Conservation (phyloP, 2,888 invertebrate species). For the Cinara cedri region DNA sequence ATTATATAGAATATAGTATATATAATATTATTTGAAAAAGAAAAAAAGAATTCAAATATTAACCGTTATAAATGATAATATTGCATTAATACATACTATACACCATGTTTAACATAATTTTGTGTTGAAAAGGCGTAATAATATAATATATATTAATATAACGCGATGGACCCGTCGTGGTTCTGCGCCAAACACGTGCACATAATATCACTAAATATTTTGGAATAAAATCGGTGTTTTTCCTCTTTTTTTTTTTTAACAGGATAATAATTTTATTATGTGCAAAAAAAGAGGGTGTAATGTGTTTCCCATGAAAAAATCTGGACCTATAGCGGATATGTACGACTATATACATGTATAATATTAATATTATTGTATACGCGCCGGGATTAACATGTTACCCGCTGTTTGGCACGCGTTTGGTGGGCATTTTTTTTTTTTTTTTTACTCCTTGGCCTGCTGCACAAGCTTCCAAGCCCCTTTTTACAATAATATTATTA, state of each 20-base stretch:
- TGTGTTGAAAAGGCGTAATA: no score
- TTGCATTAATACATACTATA: not conserved
- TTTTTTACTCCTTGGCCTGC: constrained; percentile 19
- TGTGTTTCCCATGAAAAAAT: constrained; percentile 49
- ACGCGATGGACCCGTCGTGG: not conserved
- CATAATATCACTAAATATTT: constrained; percentile 1
- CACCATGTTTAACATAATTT: not conserved
- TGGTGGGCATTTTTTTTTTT: constrained; percentile 47
- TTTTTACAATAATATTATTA: constrained; percentile 41
- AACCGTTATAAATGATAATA: no score
- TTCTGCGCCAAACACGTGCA: constrained; percentile 1
- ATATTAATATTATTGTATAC: constrained; percentile 5
- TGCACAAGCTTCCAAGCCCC: constrained; percentile 32
- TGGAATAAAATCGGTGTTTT: constrained; percentile 17
- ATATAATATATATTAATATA: not conserved
- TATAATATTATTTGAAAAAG: no score
- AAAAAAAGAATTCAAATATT: no score
- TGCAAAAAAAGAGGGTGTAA: constrained; percentile 39
- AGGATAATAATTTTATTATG: constrained; percentile 43
- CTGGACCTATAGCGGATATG: constrained; percentile 22
- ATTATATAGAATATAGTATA: no score
- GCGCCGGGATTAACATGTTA: constrained; percentile 52
- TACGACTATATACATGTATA: not conserved
- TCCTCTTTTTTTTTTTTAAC: constrained; percentile 17
- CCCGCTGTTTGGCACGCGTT: constrained; percentile 57